Conservation (phyloP, 2,113 vertebrate species). For the Petaurus breviceps region DNA sequence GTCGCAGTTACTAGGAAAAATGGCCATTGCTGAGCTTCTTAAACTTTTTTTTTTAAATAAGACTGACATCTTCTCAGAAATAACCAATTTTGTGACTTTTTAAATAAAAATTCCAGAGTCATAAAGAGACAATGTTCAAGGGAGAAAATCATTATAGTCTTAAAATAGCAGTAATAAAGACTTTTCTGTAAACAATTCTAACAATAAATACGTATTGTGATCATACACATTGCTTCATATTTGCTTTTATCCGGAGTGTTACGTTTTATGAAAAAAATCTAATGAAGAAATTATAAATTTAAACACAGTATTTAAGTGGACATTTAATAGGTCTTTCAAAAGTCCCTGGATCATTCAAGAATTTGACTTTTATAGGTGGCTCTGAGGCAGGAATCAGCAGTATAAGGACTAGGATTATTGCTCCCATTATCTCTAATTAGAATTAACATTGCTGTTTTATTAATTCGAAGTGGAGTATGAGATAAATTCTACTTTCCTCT, state of each 20-base stretch:
- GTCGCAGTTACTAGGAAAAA: constrained; percentile 93
- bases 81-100: constrained; percentile 82
- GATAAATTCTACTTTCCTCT: background rate
- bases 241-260: constrained; percentile 7
- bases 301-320: background rate
- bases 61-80: constrained; percentile 74
- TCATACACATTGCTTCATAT: constrained; percentile 53
- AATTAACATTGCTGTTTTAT: background rate
- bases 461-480: background rate
- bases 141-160: constrained; percentile 65
- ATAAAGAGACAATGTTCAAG: constrained; percentile 49
- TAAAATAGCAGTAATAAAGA: constrained; percentile 79
- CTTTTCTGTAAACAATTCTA: constrained; percentile 85
- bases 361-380: background rate
- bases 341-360: background rate
- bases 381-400: background rate
- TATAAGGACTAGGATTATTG: background rate
- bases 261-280: background rate
- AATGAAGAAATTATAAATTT: background rate
- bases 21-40: constrained; percentile 55
- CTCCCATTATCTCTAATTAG: background rate
- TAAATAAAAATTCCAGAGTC: constrained; percentile 76
- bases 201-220: constrained; percentile 86
- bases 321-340: background rate
- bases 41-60: constrained; percentile 69